These are phyloP conservation scores for Cyanistes caeruleus DNA, from an alignment of 2,113 vertebrate species.

Conservation along the genomic window DNA sequence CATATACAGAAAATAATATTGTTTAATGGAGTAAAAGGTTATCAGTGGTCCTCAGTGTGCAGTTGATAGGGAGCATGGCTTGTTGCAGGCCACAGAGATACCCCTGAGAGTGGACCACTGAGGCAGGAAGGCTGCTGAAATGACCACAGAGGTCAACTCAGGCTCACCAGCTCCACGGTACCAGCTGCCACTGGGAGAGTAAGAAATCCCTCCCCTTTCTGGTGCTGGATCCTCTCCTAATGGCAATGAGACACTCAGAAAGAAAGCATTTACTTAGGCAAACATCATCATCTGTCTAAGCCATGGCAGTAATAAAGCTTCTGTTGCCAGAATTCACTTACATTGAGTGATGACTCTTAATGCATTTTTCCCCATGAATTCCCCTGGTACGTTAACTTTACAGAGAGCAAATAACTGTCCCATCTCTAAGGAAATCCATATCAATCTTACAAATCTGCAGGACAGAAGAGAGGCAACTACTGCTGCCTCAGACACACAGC, in stretches of 20 bases:
- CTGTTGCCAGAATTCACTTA: conserved; percentile 61
- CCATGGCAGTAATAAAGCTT: conserved; percentile 58
- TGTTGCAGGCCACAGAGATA: neutral
- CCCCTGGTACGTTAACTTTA: conserved; percentile 37
- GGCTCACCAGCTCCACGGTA: neutral
- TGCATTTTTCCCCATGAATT: conserved; percentile 35
- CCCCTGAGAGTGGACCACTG: neutral
- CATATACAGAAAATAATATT: conserved; percentile 60
- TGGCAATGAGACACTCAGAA: conserved; percentile 53
- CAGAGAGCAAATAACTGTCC: conserved; percentile 30
- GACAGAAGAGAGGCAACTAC: neutral
- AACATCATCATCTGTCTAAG: conserved; percentile 65
- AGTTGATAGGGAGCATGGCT: neutral
- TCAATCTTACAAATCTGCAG: conserved; percentile 13
- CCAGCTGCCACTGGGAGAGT: neutral
- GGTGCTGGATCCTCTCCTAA: conserved; percentile 53
- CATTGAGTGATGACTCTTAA: conserved; percentile 51
- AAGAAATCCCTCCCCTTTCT: conserved; percentile 6
- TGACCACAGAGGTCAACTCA: neutral
- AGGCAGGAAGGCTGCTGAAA: neutral
- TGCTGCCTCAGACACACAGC: neutral
- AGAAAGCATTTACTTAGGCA: conserved; percentile 59
- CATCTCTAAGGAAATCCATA: conserved; percentile 5
- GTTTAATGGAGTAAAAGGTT: conserved; percentile 64
- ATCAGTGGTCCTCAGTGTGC: conserved; percentile 39